These are phyloP conservation scores for Cherax quadricarinatus DNA, from an alignment of 1,140 invertebrate species.

Conservation along the genomic window DNA sequence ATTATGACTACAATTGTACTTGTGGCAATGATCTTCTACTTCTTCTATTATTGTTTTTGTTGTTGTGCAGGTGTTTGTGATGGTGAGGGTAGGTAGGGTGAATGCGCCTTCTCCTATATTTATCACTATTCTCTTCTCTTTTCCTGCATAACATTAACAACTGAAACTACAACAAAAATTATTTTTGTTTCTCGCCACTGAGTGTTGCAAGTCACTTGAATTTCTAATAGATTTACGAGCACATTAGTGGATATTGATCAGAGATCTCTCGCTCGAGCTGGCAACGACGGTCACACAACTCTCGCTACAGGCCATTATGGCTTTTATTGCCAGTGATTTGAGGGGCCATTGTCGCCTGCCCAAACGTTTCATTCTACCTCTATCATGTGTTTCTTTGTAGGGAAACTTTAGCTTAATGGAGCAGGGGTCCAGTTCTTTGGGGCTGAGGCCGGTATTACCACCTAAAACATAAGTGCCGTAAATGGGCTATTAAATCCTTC, in stretches of 20 bases:
- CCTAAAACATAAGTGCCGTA: not conserved
- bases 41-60: too few relatives aligned
- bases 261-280: not conserved
- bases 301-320: constrained; percentile 39
- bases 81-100: too few relatives aligned
- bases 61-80: too few relatives aligned
- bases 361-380: constrained; percentile 26
- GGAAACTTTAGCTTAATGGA: constrained; percentile 47
- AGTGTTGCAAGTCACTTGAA: not conserved
- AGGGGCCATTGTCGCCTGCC: constrained; percentile 45
- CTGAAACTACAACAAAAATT: too few relatives aligned
- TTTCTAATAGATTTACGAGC: not conserved
- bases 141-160: too few relatives aligned
- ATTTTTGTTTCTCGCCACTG: not conserved
- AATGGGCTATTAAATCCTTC: too few relatives aligned
- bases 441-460: constrained; percentile 1
- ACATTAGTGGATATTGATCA: not conserved
- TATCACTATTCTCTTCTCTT: too few relatives aligned
- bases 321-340: constrained; percentile 60
- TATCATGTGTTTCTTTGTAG: constrained; percentile 48
- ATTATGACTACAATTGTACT: too few relatives aligned
- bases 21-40: too few relatives aligned
- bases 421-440: constrained; percentile 34
- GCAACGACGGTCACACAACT: constrained; percentile 12
- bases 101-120: too few relatives aligned